These are phyloP conservation scores for Orcinus orca DNA, from an alignment of 2,113 vertebrate species.

Conservation along the genomic window DNA sequence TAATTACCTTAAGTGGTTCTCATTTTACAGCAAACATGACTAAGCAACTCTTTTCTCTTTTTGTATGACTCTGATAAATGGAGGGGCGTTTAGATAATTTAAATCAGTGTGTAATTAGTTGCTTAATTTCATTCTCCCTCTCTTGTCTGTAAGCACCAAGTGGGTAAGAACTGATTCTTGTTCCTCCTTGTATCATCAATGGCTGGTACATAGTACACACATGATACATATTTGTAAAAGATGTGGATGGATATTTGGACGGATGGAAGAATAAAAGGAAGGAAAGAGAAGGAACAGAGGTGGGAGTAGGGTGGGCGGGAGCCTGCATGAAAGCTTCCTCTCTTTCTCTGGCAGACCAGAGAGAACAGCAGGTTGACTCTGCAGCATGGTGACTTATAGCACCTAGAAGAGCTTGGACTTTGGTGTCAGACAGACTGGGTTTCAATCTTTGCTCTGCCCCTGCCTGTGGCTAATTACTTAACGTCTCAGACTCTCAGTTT, in stretches of 20 bases:
- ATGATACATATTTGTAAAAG: background rate
- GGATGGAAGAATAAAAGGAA: background rate
- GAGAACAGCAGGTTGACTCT: background rate
- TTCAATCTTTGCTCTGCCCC: background rate
- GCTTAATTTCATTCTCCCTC: background rate
- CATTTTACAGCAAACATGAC: background rate
- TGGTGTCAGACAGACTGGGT: background rate
- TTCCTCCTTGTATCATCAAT: background rate
- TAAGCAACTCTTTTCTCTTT: background rate
- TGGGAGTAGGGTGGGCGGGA: background rate
- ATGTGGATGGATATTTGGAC: background rate
- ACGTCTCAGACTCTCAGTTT: background rate
- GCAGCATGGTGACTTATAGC: fast-evolving
- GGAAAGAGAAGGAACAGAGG: background rate
- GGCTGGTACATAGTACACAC: background rate
- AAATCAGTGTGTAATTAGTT: background rate
- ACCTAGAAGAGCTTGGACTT: background rate
- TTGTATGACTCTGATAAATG: background rate
- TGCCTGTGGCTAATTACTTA: background rate
- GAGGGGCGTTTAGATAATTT: background rate
- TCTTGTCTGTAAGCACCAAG: background rate
- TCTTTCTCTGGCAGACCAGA: background rate
- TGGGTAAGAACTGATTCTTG: background rate
- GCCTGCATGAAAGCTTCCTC: background rate
- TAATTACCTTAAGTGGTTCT: background rate